Evolutionary conservation across 2,797 vertebrate genomes (phyloP).

Genomic region (Cryptoprocta ferox): DNA sequence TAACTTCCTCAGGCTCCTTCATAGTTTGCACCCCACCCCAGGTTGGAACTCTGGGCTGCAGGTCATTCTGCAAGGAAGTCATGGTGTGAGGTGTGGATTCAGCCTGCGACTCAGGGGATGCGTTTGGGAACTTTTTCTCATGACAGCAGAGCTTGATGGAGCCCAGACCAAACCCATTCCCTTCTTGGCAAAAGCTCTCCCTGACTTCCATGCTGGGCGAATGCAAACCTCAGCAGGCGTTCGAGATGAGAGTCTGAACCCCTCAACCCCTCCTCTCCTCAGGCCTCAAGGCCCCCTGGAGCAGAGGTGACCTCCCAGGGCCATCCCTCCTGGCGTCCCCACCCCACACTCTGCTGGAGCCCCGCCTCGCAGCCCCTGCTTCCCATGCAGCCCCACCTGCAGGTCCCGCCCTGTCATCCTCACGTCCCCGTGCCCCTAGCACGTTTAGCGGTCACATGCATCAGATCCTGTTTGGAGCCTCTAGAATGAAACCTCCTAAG

Average conservation of each 20-base stretch:
- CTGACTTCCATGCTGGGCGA: neutral
- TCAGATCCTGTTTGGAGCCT: neutral
- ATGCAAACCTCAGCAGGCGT: no score
- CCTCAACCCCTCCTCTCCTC: accelerated
- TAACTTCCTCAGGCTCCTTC: no score
- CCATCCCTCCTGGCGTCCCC: neutral
- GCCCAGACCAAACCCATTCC: neutral
- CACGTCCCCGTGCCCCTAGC: accelerated
- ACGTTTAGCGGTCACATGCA: accelerated
- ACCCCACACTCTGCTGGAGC: accelerated
- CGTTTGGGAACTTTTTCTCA: neutral
- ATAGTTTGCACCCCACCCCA: accelerated
- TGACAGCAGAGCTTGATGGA: neutral
- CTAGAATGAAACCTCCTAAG: accelerated
- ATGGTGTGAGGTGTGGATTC: accelerated
- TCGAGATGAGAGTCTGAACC: accelerated
- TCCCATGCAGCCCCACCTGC: accelerated
- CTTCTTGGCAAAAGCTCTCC: neutral
- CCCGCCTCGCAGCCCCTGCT: no score
- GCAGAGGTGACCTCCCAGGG: accelerated
- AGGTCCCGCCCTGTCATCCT: neutral
- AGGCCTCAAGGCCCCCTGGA: accelerated
- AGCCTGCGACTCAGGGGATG: neutral
- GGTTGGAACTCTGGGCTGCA: no score
- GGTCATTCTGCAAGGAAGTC: neutral